Base-by-base conservation (phyloP, 1,140 invertebrate species). In the Acromyrmex echinatior region DNA sequence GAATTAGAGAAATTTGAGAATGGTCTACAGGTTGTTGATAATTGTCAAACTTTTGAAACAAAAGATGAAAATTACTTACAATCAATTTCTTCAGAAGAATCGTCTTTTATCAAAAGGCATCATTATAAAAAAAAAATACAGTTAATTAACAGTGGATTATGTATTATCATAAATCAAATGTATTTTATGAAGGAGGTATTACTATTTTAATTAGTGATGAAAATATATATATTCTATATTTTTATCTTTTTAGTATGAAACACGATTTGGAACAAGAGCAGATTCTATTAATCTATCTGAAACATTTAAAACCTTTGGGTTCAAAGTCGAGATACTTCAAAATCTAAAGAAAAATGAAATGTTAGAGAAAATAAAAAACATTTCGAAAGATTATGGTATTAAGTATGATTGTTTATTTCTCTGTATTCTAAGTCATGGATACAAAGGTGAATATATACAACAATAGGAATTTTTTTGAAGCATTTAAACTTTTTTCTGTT, bases 381-480 rank as follows among this genome's bases (percentile, higher is more conserved):
- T 88, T 66, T 76, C 81, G 35, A 80, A 89, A 35, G 25, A 80
- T 0, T 49, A 81, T 80, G 70, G 63, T 9, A 71, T 7, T 9
- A 74, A 82, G n/a, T 91, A 91, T 25, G 86, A 92, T 31, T 91
- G 89, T 51, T 53, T 93, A 39, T 87, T 93, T 60, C 31, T 93
- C 6, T 93, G 84, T n/a, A 92, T 93, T 80, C 84, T 93, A 45
- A 92, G 86, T 68, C 93, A 93, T 86, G 93, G 93, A 28, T 82
- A 58, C 73, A 80, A 90, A 85, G 89, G 87, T 92, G 87, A 88
- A 65, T 76, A 18, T 7, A 28, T 63, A 5, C 31, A 12, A 14
- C 60, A 10, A 35, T 7, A 63, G 9, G 0, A 31, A 63, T 6
- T 31, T 31, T 31, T 28, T 31, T 18, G 25, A 63, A 39, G 7